Base-by-base conservation (phyloP, 2,797 vertebrate species). In the Cichlasoma orientale region DNA sequence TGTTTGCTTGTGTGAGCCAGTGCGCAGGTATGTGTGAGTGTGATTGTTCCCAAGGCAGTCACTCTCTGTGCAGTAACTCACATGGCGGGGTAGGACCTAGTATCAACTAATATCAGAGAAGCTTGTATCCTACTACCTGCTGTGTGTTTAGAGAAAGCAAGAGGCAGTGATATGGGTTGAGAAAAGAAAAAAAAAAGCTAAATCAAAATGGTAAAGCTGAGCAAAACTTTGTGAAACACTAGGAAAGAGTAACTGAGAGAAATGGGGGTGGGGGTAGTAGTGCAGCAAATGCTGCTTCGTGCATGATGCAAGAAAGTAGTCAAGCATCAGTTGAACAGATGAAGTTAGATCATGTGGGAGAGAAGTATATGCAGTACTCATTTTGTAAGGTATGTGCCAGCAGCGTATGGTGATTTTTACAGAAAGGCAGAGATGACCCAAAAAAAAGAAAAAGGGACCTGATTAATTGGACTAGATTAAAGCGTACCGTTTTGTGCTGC, bases 41-140 rank as follows among this genome's bases (percentile, higher is more conserved):
- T 44, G 82, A 86, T 90, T 84, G 47, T 76, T 88, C 83, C 80
- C 57, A 47, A 88, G 79, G 82, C 83, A 72, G 75, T 61, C 59
- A 33, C 85, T 83, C 80, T 74, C 82, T 78, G 72, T 83, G 86
- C 82, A 75, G 79, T 88, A 88, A 91, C 85, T 89, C 84, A 83
- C 80, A 87, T 52, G 69, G 74, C 53, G 61, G 86, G 75, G 78
- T 75, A 79, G 71, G 77, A 76, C 89, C 83, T 92, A 88, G 90
- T 92, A 91, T 93, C 90, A 89, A 85, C 83, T 91, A 90, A 92
- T 90, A 89, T 89, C 87, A 92, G 83, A 72, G 73, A 79, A 83
- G 90, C 88, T 93, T 92, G 89, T 57, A 83, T 87, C 82, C 68
- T 74, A 86, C 85, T 88, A 77, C 89, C 88, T 90, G 86, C 89